Evolutionary conservation across 2,797 vertebrate species (phyloP), one percentile per base, ranked within the genome.

Genomic region (Zenarchopterus dispar): DNA sequence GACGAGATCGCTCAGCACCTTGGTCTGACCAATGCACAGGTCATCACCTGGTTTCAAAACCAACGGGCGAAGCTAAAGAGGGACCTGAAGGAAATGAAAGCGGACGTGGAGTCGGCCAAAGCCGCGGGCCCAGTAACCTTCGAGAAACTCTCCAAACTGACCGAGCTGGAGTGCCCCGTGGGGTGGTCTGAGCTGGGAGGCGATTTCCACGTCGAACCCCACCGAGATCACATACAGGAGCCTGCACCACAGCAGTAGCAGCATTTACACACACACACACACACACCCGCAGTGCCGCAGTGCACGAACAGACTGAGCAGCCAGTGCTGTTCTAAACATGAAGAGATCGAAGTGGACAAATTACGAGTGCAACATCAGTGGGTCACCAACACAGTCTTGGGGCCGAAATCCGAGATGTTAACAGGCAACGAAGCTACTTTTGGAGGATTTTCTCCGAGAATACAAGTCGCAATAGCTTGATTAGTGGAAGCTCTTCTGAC

Each of bases 11-110:
- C 96, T 0, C 94, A 95, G 51, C 91, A 94, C 56, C 93, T 97
- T 39, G 95, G 95, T 39, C 92, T 97, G 58, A 94, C 93, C 82
- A 94, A 95, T 58, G 93, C 94, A 0, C 95, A 96, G 86, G 95
- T 97, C 56, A 95, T 96, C 86, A 97, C 96, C 64, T 97, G 96
- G 96, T 96, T 97, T 73, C 95, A 97, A 90, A 97, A 96, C 90
- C 91, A 95, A 6, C 84, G 96, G 11, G 96, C 96, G 67, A 96
- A 96, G 73, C 94, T 97, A 54, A 95, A 94, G 80, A 89, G 96
- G 43, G 95, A 97, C 80, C 78, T 95, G 83, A 95, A 96, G 80
- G 96, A 97, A 89, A 94, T 96, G 94, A 95, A 95, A 28, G 95
- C 96, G 0, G 95, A 97, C 77, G 93, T 97, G 67, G 94, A 96